Percentiles rank a stretch among this genome's conserved stretches.
These are phyloP conservation scores for Coelinius sp. DNA, from an alignment of 2,888 invertebrate species.

Conservation along the genomic window DNA sequence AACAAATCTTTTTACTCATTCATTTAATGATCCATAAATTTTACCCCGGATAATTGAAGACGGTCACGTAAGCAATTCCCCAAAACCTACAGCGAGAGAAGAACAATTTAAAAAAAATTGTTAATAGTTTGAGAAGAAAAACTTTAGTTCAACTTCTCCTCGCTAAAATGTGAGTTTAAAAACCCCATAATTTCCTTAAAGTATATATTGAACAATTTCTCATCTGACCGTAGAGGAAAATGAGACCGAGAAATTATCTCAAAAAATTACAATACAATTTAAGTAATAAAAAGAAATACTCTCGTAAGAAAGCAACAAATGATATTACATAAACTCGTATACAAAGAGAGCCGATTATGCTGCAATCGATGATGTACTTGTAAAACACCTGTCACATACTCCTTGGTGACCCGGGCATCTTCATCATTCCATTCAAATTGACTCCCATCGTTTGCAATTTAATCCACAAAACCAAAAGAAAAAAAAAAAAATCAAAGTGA, in stretches of 20 bases:
- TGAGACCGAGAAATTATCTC: neutral
- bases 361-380: slow-evolving; percentile 18
- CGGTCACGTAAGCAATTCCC: no score
- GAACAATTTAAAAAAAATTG: no score
- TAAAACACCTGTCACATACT: slow-evolving; percentile 44
- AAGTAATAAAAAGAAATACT: slow-evolving; percentile 1
- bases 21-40: no score
- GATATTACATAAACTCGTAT: slow-evolving; percentile 24
- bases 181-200: neutral
- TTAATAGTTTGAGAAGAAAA: no score
- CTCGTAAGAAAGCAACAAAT: neutral
- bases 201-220: neutral
- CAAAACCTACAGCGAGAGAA: no score
- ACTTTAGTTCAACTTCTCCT: neutral
- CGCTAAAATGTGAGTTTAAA: neutral
- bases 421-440: slow-evolving; percentile 43
- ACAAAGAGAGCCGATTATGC: neutral
- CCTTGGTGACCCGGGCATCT: slow-evolving; percentile 35
- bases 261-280: slow-evolving; percentile 6
- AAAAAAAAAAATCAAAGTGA: slow-evolving; percentile 27
- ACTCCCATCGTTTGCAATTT: slow-evolving; percentile 29
- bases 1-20: no score
- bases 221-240: neutral
- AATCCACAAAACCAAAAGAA: neutral
- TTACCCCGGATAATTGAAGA: no score